Evolutionary conservation across 2,113 vertebrate species (phyloP), one percentile per base, ranked within the genome.

Genomic region (Thamnaconus septentrionalis): DNA sequence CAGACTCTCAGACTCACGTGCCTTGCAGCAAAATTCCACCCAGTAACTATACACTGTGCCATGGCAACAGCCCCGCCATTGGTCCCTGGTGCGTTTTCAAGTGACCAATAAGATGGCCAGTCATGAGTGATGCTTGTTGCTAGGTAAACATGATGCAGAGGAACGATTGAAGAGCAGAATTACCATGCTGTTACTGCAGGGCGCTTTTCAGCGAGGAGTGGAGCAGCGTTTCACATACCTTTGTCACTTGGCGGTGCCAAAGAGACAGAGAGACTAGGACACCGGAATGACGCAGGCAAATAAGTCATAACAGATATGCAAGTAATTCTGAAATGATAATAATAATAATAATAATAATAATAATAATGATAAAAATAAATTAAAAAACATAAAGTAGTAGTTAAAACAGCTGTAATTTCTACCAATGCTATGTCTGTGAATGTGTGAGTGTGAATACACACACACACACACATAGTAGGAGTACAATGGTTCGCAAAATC

Each of bases 61-160:
- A 94, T 95, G 92, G 94, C 90, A 95, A 95, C 93, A 95, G 93
- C 86, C 74, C 75, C 85, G 81, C 91, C 88, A 94, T 94, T 94
- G 94, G 93, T 80, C 88, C 80, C 84, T 67, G 73, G 76, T 87
- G 88, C 92, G 89, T 90, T 91, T 87, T 90, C 89, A 88, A 88
- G 85, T 91, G 91, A 89, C 94, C 93, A 95, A 94, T 94, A 89
- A 90, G 90, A 93, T 88, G 86, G 90, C 87, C 89, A 83, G 82
- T 75, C 89, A 88, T 84, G 90, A 91, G 89, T 94, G 94, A 94
- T 94, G 93, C 93, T 93, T 94, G 90, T 94, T 93, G 89, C 94
- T 94, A 94, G 93, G 93, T 93, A 93, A 93, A 93, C 92, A 93
- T 93, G 93, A 94, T 91, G 92, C 93, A 92, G 92, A 90, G 93